Base-by-base conservation (phyloP, 1,140 invertebrate species). In the Anoplolepis gracilipes region DNA sequence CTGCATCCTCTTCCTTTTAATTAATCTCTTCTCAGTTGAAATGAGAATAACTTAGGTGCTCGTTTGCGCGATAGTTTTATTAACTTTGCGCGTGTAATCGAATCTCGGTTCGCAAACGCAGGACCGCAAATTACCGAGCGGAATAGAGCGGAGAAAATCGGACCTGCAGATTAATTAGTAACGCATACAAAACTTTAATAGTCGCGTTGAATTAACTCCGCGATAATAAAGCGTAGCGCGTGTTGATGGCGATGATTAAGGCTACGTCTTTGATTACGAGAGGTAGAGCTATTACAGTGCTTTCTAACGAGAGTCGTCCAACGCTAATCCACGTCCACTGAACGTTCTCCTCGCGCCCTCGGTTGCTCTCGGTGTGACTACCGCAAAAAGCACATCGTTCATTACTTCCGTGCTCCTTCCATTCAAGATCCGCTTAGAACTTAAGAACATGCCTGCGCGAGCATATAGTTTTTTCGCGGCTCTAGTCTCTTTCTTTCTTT, bases 401-500 rank as follows among this genome's bases (percentile, higher is more conserved):
- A 19, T 39, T 81, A 75, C 69, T 85, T 86, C 81, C 72, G 46
- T 25, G 25, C 84, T 85, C 39, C 82, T 73, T 75, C 67, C 61
- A 62, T 62, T 78, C 76, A 78, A 25, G 61, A 49, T 33, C 75
- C 76, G 25, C 39, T 10, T 36, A 36, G 28, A 65, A 78, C 39
- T 16, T 46, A 33, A 49, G 61, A 62, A 67, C 76, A 78, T 53
- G 39, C 28, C 61, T 46, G 39, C 75, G 61, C 10, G 73, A 57
- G 36, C 42, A 65, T 36, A 28, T 19, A 28, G 39, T 65, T 64
- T 49, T 78, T 67, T 22, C 61, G 28, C 36, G 73, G 22, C n/a
- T 42, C 55, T 53, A 55, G n/a, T 1, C 16, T 46, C 22, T 70
- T 70, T 36, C 16, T 33, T 36, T 13, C 10, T 28, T 72, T 10